phyloP scores from a whole-genome alignment of 2,113 vertebrate genomes.

The Corvus moneduloides region DNA sequence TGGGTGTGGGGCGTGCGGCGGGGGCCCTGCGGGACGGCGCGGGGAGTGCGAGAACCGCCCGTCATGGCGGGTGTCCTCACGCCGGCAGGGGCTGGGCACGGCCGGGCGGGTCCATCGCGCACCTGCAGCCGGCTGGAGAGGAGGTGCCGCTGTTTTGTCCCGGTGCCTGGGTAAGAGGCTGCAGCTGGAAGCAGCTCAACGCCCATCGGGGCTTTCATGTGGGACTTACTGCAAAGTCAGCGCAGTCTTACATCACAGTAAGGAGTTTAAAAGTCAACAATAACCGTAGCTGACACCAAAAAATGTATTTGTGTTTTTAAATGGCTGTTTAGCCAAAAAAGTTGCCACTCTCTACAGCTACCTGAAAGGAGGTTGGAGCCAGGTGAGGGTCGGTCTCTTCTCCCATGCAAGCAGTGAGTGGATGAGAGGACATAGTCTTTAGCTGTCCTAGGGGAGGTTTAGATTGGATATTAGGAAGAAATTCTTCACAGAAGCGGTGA shows the following conservation, averaged over 20 bases:
- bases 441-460: neutral
- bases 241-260: rapidly evolving
- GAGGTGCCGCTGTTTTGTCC: rapidly evolving
- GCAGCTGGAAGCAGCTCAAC: neutral
- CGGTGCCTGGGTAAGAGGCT: neutral
- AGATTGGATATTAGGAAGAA: too few species aligned
- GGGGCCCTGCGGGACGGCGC: neutral
- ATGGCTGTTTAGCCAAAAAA: neutral
- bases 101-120: neutral
- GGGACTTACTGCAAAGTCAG: rapidly evolving
- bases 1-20: neutral
- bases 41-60: neutral
- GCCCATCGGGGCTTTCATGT: too few species aligned
- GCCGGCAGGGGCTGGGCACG: rapidly evolving
- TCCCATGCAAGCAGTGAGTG: neutral
- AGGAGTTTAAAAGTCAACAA: neutral
- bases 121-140: rapidly evolving
- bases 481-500: neutral
- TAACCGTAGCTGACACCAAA: neutral
- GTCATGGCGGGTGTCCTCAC: neutral
- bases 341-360: rapidly evolving
- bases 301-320: rapidly evolving
- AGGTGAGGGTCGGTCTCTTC: neutral
- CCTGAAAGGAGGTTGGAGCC: neutral
- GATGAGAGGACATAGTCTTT: too few species aligned